Conservation (phyloP, 2,797 vertebrate genomes). For the Halcyon badia region DNA sequence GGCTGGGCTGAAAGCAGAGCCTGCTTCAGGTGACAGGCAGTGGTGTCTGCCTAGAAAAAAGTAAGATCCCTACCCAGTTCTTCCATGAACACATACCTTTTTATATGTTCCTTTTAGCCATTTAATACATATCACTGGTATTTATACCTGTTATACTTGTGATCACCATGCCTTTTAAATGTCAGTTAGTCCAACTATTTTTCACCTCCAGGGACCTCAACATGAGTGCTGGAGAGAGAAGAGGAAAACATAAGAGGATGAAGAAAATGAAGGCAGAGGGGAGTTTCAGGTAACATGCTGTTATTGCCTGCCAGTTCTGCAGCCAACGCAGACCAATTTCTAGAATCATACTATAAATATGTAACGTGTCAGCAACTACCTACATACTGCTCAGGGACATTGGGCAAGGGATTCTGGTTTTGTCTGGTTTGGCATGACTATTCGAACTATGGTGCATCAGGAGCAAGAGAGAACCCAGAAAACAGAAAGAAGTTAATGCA, state of each 20-base stretch:
- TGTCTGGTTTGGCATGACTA: neutral
- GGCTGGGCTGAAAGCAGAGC: neutral
- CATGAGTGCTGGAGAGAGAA: neutral
- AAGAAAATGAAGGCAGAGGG: neutral
- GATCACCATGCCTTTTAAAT: neutral
- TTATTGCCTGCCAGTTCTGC: neutral
- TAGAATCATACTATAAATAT: neutral
- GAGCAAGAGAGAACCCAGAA: neutral
- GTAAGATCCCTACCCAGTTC: neutral
- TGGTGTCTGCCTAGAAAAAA: neutral
- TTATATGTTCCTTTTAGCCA: neutral
- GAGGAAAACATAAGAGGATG: neutral
- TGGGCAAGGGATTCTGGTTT: neutral
- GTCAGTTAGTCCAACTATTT: neutral
- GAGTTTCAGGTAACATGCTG: neutral
- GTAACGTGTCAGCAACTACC: neutral
- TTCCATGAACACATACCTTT: neutral
- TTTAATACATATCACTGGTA: neutral
- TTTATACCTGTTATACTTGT: neutral
- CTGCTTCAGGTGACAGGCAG: neutral
- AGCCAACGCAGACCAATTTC: neutral
- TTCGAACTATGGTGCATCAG: neutral
- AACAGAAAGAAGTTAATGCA: neutral
- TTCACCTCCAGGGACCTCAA: neutral
- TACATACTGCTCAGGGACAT: neutral